Percentiles rank a stretch among this genome's conserved stretches.
Evolutionary conservation across 2,113 vertebrate genomes (phyloP).

Genomic region (Seriola dumerili): DNA sequence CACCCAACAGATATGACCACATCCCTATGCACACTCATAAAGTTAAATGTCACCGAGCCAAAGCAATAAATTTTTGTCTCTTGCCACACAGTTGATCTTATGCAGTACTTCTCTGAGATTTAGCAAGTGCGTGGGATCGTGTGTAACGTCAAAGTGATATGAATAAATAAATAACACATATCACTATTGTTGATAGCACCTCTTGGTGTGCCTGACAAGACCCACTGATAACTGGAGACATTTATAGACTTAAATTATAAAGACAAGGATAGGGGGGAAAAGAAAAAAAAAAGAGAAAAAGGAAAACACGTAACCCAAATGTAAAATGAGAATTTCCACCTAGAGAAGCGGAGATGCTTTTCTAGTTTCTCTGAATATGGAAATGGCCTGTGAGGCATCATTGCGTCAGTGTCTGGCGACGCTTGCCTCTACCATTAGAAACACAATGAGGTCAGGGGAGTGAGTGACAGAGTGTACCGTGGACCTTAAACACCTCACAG

Average conservation of each 20-base stretch:
- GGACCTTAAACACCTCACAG: conserved; percentile 65
- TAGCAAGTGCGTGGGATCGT: conserved; percentile 42
- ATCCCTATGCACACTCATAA: conserved; percentile 43
- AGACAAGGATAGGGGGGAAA: background rate
- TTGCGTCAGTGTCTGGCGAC: conserved; percentile 69
- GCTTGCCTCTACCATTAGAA: conserved; percentile 64
- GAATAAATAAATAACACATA: conserved; percentile 62
- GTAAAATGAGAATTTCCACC: conserved; percentile 56
- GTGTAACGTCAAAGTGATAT: conserved; percentile 47
- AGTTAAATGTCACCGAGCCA: conserved; percentile 35
- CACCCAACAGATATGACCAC: conserved; percentile 60
- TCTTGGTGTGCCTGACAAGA: conserved; percentile 44
- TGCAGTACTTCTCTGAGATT: conserved; percentile 27
- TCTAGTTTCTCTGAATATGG: conserved; percentile 58
- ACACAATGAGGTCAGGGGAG: conserved; percentile 75
- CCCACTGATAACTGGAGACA: conserved; percentile 59
- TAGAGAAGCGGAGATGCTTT: conserved; percentile 12
- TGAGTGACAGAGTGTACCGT: conserved; percentile 62
- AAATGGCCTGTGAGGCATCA: conserved; percentile 59
- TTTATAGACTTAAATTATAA: conserved; percentile 58
- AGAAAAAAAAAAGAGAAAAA: background rate
- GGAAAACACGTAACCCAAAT: conserved; percentile 39
- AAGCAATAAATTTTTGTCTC: conserved; percentile 45
- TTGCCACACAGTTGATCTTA: conserved; percentile 31
- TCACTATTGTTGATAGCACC: conserved; percentile 58